These are phyloP conservation scores for Orthonyx spaldingii DNA, from an alignment of 2,113 vertebrate genomes.

Conservation along the genomic window DNA sequence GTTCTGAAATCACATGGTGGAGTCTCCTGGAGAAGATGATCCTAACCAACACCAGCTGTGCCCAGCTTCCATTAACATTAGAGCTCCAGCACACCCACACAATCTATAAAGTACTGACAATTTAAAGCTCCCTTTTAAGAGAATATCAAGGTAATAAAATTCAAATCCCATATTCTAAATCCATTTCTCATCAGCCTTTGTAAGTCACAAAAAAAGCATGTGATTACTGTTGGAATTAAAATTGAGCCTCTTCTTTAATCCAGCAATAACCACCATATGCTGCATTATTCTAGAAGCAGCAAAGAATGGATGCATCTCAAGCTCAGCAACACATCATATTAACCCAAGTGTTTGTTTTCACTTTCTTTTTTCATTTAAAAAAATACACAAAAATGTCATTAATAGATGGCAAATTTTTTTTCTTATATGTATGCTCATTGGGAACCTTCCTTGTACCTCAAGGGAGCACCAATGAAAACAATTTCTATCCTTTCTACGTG, in stretches of 20 bases:
- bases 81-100: neutral
- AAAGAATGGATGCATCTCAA: neutral
- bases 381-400: neutral
- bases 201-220: neutral
- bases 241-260: slow-evolving; percentile 2
- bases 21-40: neutral
- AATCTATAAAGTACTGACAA: neutral
- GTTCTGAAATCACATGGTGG: neutral
- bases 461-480: neutral
- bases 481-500: neutral
- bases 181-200: neutral
- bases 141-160: slow-evolving; percentile 34
- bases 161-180: slow-evolving; percentile 29
- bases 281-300: neutral
- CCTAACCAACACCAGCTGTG: slow-evolving; percentile 1
- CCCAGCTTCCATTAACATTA: neutral
- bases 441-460: neutral
- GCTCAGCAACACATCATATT: neutral
- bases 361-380: neutral
- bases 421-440: neutral
- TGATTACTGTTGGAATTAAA: slow-evolving; percentile 8
- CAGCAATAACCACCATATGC: slow-evolving; percentile 29
- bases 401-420: neutral
- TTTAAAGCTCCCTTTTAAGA: slow-evolving; percentile 14
- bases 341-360: neutral